phyloP scores from a whole-genome alignment of 2,113 vertebrate genomes.

The Malaclemys terrapin region DNA sequence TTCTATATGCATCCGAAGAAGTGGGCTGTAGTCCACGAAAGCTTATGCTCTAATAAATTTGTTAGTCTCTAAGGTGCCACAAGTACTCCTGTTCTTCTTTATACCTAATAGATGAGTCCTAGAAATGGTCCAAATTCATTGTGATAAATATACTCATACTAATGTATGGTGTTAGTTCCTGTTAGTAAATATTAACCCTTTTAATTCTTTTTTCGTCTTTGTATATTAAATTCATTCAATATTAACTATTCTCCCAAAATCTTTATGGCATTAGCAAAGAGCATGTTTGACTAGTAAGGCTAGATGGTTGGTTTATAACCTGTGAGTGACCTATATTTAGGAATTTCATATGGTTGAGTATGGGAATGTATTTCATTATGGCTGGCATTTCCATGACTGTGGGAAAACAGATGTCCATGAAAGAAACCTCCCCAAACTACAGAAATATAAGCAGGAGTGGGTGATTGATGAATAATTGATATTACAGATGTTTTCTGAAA shows the following conservation, averaged over 20 bases:
- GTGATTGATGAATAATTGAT: background rate
- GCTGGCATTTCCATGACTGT: background rate
- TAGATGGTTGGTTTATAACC: background rate
- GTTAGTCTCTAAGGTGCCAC: too few relatives aligned
- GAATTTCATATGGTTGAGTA: background rate
- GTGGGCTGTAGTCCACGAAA: too few relatives aligned
- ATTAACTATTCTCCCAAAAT: background rate
- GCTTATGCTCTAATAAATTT: too few relatives aligned
- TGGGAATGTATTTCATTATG: background rate
- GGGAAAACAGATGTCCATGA: background rate
- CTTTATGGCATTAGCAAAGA: background rate
- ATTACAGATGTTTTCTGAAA: background rate
- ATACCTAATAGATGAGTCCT: background rate
- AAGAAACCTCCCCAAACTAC: background rate
- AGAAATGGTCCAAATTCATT: background rate
- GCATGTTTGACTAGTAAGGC: background rate
- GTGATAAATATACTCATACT: background rate
- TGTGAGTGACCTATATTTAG: background rate
- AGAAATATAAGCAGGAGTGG: background rate
- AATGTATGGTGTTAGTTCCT: background rate
- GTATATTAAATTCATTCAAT: too few relatives aligned
- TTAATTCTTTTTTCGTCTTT: background rate
- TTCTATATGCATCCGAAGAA: too few relatives aligned
- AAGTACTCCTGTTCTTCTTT: too few relatives aligned
- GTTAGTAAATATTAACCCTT: background rate